These are phyloP conservation scores for Hypocryptadius cinnamomeus DNA, from an alignment of 2,113 vertebrate genomes.

Conservation along the genomic window DNA sequence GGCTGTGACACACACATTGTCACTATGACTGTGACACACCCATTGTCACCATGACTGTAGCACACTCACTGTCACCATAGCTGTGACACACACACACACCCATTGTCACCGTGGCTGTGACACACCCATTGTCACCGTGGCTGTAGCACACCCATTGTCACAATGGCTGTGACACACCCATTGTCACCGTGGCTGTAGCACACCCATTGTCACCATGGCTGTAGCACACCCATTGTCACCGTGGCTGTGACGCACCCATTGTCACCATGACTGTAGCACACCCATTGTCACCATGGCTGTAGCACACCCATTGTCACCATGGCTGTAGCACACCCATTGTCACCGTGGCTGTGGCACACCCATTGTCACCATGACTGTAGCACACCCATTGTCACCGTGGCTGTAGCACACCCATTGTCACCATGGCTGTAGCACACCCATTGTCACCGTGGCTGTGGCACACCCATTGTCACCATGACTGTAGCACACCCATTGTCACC, in stretches of 20 bases:
- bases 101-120: not conserved
- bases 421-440: accelerated
- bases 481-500: not conserved
- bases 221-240: no score
- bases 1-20: not conserved
- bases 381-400: not conserved
- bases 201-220: not conserved
- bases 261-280: not conserved
- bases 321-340: not conserved
- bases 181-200: not conserved
- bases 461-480: not conserved
- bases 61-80: not conserved
- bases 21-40: not conserved
- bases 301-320: not conserved
- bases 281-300: not conserved
- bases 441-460: not conserved
- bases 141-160: not conserved
- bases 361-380: not conserved
- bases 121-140: not conserved
- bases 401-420: not conserved
- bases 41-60: not conserved
- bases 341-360: not conserved
- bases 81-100: no score
- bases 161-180: not conserved
- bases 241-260: accelerated